Percentiles rank a stretch among this genome's conserved stretches.
These are phyloP conservation scores for Drosophila serrata DNA, from an alignment of 1,140 invertebrate genomes.

Conservation along the genomic window DNA sequence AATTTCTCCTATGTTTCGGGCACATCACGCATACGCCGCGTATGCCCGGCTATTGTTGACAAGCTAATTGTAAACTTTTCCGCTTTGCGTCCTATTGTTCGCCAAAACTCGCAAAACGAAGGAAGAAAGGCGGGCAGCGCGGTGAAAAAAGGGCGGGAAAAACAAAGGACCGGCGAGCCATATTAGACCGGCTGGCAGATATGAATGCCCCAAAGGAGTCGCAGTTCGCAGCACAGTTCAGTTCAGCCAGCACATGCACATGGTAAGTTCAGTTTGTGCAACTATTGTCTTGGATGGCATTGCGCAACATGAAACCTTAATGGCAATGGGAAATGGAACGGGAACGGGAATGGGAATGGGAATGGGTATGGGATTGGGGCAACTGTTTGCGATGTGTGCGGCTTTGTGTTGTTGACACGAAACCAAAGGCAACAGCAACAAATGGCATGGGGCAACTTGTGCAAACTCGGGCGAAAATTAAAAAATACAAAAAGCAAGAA, in stretches of 20 bases:
- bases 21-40: conserved; percentile 58
- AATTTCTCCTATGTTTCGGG: neutral
- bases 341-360: neutral
- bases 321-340: conserved; percentile 19
- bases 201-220: conserved; percentile 43
- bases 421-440: conserved; percentile 35
- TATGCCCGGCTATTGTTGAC: conserved; percentile 58
- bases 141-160: conserved; percentile 1
- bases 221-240: conserved; percentile 19
- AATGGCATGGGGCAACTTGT: conserved; percentile 58
- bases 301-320: conserved; percentile 44
- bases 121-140: neutral
- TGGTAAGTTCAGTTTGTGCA: conserved; percentile 62
- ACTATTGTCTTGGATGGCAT: conserved; percentile 57
- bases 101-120: conserved; percentile 17
- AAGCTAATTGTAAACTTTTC: conserved; percentile 77
- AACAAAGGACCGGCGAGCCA: conserved; percentile 33
- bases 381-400: conserved; percentile 64
- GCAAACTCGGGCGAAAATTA: conserved; percentile 57
- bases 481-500: conserved; percentile 32
- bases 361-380: conserved; percentile 12
- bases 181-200: conserved; percentile 50
- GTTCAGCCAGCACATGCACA: conserved; percentile 30
- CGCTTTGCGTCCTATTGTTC: conserved; percentile 45
- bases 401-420: conserved; percentile 70